phyloP scores from a whole-genome alignment of 2,113 vertebrate genomes.

The Rhynchomys soricoides region DNA sequence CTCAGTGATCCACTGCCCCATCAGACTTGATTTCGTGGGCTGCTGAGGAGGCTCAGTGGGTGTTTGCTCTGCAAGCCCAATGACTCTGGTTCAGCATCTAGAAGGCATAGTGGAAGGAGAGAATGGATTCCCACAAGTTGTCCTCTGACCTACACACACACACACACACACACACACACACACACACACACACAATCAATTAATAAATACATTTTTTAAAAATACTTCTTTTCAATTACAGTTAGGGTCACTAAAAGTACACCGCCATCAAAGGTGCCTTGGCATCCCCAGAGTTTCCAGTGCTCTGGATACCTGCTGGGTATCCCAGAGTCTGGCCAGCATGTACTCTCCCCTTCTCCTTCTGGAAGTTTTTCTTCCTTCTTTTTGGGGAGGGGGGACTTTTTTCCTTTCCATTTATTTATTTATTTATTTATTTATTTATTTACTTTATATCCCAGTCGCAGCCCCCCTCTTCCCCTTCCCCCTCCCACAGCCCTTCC shows the following conservation, averaged over 20 bases:
- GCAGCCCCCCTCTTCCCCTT: no score
- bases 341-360: neutral
- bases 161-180: neutral
- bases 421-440: no score
- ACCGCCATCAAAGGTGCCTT: neutral
- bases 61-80: neutral
- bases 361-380: neutral
- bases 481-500: no score
- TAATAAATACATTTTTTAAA: neutral
- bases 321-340: neutral
- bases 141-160: neutral
- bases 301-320: neutral
- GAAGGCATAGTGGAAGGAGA: neutral
- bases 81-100: no score
- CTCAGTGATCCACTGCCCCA: neutral
- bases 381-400: neutral
- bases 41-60: neutral
- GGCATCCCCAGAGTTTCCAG: neutral
- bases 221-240: neutral
- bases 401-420: neutral
- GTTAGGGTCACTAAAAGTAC: neutral
- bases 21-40: neutral
- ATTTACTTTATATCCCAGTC: no score
- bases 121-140: neutral
- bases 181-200: neutral